Evolutionary conservation across 2,113 vertebrate species (phyloP).

Genomic region (Ageneiosus marmoratus): DNA sequence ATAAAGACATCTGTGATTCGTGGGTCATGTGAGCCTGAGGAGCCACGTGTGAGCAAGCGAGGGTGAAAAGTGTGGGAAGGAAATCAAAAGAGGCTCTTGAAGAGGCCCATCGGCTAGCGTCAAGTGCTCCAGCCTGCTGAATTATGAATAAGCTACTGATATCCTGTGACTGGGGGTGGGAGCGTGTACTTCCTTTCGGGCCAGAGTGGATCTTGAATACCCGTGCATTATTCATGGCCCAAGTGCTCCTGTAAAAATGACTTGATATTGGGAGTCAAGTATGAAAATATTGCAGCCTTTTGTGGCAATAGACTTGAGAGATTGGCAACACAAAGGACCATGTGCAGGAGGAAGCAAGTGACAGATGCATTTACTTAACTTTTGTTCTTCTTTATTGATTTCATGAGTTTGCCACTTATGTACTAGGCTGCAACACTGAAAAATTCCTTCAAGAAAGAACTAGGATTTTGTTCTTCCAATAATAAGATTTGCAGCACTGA

Average conservation of each 20-base stretch:
- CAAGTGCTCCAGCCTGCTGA: constrained; percentile 96
- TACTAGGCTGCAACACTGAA: not conserved
- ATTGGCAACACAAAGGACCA: constrained; percentile 67
- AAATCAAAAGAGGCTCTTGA: constrained; percentile 79
- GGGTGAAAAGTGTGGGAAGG: constrained; percentile 78
- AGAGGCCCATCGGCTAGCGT: constrained; percentile 60
- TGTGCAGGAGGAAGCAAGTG: constrained; percentile 40
- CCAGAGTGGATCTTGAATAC: constrained; percentile 95
- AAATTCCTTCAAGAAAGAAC: not conserved
- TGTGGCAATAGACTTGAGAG: constrained; percentile 73
- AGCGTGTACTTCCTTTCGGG: constrained; percentile 98
- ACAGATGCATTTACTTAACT: constrained; percentile 50
- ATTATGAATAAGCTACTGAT: constrained; percentile 99
- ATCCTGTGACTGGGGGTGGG: constrained; percentile 93
- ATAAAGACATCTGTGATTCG: constrained; percentile 56
- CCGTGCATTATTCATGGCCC: constrained; percentile 97
- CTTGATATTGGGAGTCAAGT: constrained; percentile 98
- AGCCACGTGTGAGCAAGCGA: constrained; percentile 60
- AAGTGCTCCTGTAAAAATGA: constrained; percentile 97
- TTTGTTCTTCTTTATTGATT: constrained; percentile 40
- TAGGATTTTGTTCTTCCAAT: not conserved
- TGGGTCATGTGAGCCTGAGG: constrained; percentile 54
- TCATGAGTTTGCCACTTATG: not conserved
- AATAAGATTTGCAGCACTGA: constrained; percentile 8
- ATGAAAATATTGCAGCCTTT: constrained; percentile 87